A percentile compares a stretch with the other conserved stretches of the same genome.
phyloP scores from a whole-genome alignment of 2,113 vertebrate genomes.

The Cyprinodon brontotheroides region DNA sequence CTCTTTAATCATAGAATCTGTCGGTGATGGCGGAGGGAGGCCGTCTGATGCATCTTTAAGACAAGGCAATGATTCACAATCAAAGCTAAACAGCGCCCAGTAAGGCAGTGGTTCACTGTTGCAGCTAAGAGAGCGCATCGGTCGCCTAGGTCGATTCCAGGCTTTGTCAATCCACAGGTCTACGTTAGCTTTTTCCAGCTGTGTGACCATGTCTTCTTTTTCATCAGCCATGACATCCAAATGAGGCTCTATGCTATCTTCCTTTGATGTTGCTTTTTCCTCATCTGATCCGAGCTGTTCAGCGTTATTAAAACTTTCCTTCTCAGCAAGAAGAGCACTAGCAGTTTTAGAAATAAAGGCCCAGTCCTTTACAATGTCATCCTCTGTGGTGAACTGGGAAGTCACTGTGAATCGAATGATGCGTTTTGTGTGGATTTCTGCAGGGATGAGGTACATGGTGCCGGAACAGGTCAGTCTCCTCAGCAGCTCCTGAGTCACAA shows the following conservation, averaged over 20 bases:
- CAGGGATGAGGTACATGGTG: constrained; percentile 91
- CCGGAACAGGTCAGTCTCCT: constrained; percentile 85
- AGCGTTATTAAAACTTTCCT: constrained; percentile 9
- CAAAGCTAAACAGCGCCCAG: constrained; percentile 16
- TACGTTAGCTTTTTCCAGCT: constrained; percentile 65
- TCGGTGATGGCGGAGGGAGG: constrained; percentile 11
- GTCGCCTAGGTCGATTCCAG: constrained; percentile 81
- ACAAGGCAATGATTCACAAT: constrained; percentile 31
- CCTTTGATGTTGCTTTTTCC: constrained; percentile 15
- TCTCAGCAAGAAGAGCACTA: constrained; percentile 70
- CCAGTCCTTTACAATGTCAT: constrained; percentile 92
- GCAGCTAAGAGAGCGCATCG: constrained; percentile 88
- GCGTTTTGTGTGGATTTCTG: constrained; percentile 85
- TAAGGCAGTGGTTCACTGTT: constrained; percentile 81
- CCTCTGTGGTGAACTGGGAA: constrained; percentile 89
- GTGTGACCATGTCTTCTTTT: constrained; percentile 20
- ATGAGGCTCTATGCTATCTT: constrained; percentile 8
- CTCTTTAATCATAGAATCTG: constrained; percentile 76
- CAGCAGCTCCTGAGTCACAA: constrained; percentile 89
- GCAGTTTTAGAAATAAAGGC: constrained; percentile 83
- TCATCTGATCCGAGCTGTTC: constrained; percentile 14
- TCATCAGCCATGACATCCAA: constrained; percentile 23
- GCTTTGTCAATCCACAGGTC: constrained; percentile 83
- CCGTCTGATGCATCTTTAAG: constrained; percentile 46
- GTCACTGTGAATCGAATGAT: constrained; percentile 96